Conservation (phyloP, 1,140 invertebrate species). For the Glossosoma conforme region DNA sequence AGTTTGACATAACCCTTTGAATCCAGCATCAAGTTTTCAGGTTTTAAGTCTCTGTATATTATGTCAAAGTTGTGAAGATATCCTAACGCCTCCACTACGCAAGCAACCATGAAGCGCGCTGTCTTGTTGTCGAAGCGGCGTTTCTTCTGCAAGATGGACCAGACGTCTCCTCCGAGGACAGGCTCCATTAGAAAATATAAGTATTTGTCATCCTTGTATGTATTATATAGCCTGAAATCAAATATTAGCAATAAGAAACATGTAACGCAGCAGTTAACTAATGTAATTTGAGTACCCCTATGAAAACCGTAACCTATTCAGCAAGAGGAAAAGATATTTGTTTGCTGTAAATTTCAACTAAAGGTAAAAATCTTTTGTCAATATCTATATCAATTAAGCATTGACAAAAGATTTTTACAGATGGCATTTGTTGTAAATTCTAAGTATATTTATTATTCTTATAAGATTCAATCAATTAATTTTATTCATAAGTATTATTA, state of each 20-base stretch:
- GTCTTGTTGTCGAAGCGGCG: slow-evolving; percentile 80
- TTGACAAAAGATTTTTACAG: too few relatives aligned
- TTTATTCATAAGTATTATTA: too few relatives aligned
- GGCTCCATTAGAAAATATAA: slow-evolving; percentile 97
- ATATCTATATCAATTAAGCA: too few relatives aligned
- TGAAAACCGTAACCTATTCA: too few relatives aligned
- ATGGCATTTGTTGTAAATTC: too few relatives aligned
- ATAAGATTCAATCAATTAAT: too few relatives aligned
- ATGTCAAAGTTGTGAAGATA: slow-evolving; percentile 84
- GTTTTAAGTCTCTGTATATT: slow-evolving; percentile 92
- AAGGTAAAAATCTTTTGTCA: too few relatives aligned
- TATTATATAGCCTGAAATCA: slow-evolving; percentile 81
- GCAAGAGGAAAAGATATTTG: too few relatives aligned
- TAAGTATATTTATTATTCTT: too few relatives aligned
- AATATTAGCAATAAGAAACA: slow-evolving; percentile 30
- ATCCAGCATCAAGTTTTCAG: slow-evolving; percentile 89
- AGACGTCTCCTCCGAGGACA: slow-evolving; percentile 94
- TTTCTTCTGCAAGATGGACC: slow-evolving; percentile 83
- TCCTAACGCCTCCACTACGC: slow-evolving; percentile 87
- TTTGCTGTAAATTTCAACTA: not conserved
- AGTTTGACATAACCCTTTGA: slow-evolving; percentile 86
- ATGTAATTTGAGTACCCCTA: too few relatives aligned
- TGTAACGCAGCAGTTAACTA: too few relatives aligned
- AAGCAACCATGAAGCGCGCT: slow-evolving; percentile 84
- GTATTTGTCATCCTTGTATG: slow-evolving; percentile 92